Evolutionary conservation across 2,113 vertebrate species (phyloP).

Genomic region (Coturnix japonica): DNA sequence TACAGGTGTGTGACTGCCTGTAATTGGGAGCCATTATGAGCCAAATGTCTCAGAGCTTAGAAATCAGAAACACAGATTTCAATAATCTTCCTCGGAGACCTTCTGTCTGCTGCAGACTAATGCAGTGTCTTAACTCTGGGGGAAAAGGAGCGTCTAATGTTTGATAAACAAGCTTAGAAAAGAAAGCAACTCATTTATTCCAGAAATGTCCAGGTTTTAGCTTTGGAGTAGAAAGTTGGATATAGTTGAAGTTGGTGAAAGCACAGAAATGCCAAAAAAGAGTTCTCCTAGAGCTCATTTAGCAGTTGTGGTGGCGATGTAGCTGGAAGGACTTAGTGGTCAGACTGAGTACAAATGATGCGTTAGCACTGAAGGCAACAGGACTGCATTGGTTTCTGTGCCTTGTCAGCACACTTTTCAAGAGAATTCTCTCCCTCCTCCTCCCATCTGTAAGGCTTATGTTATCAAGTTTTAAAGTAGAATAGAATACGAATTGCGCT

Average conservation of each 20-base stretch:
- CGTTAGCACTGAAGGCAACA: not conserved
- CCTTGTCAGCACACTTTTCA: not conserved
- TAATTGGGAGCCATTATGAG: not conserved
- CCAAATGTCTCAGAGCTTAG: not conserved
- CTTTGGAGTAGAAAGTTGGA: not conserved
- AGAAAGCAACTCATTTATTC: not conserved
- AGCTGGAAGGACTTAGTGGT: not conserved
- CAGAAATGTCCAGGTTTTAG: not conserved
- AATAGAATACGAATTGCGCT: not conserved
- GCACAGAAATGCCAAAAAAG: not conserved
- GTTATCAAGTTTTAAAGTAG: not conserved
- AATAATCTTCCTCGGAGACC: not conserved
- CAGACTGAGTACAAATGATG: not conserved
- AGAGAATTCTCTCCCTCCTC: not conserved
- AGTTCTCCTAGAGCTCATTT: not conserved
- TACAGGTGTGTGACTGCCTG: not conserved
- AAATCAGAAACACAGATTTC: not conserved
- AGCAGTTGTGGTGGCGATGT: not conserved
- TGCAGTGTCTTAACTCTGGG: not conserved
- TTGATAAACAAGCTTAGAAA: not conserved
- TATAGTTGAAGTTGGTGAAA: not conserved
- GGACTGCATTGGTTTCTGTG: not conserved
- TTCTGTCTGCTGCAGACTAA: not conserved
- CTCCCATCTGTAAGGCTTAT: not conserved
- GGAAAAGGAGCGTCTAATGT: accelerated